These are phyloP conservation scores for Peromyscus eremicus DNA, from an alignment of 2,797 vertebrate genomes.

Conservation along the genomic window DNA sequence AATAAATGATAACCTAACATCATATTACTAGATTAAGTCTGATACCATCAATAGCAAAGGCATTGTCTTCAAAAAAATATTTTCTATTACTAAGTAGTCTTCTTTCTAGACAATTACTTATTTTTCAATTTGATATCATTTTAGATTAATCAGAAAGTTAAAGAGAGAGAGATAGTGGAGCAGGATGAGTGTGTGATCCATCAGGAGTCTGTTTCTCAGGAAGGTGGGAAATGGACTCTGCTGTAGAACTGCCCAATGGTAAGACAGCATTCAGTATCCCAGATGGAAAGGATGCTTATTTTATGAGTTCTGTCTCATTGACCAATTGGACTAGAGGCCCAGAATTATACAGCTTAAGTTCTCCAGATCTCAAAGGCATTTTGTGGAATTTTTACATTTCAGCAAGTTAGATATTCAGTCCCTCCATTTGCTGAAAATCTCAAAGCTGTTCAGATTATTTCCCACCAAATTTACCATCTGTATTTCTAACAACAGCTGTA, in stretches of 20 bases:
- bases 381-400: slow-evolving; percentile 9
- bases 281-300: slow-evolving; percentile 23
- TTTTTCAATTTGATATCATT: slow-evolving; percentile 10
- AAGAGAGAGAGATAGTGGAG: neutral
- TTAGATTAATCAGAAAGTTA: slow-evolving; percentile 36
- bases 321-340: slow-evolving; percentile 17
- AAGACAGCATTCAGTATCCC: slow-evolving; percentile 22
- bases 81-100: neutral
- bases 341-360: slow-evolving; percentile 48
- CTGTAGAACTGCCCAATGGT: neutral
- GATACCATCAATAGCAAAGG: neutral
- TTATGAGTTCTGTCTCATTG: slow-evolving; percentile 66
- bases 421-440: neutral
- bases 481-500: neutral
- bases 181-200: neutral
- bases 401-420: neutral
- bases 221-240: neutral
- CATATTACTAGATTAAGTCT: neutral
- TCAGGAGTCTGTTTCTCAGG: neutral
- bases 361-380: slow-evolving; percentile 3
- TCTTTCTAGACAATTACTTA: neutral
- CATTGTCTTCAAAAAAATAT: neutral
- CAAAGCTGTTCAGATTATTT: neutral
- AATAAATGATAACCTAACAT: neutral
- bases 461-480: neutral